Conservation (phyloP, 2,113 vertebrate genomes). For the Struthidea cinerea region DNA sequence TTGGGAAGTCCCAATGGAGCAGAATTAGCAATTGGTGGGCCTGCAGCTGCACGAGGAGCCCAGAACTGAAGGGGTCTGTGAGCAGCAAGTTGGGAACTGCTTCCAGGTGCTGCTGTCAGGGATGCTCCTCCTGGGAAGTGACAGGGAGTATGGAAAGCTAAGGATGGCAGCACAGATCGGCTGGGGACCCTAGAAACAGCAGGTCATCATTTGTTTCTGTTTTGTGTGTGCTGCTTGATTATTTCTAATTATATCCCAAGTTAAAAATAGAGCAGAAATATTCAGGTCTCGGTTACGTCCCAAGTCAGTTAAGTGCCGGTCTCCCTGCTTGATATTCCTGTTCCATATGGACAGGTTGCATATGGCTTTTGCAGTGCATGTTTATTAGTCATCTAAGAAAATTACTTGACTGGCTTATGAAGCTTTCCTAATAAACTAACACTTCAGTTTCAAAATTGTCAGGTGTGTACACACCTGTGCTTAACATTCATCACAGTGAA, state of each 20-base stretch:
- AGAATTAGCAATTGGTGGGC: not conserved
- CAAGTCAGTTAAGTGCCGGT: not conserved
- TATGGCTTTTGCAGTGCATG: not conserved
- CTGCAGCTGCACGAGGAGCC: not conserved
- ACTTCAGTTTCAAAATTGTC: not conserved
- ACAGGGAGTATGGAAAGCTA: not conserved
- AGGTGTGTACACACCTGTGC: not conserved
- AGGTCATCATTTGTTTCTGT: not conserved
- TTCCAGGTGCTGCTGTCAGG: not conserved
- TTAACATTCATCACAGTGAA: not conserved
- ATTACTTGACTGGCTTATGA: not conserved
- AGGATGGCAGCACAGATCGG: not conserved
- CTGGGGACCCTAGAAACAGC: not conserved
- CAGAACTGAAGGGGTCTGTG: not conserved
- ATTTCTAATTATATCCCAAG: not conserved
- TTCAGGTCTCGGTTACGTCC: not conserved
- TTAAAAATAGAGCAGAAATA: conserved; percentile 32
- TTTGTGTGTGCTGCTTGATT: not conserved
- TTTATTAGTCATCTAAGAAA: not conserved
- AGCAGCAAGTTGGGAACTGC: not conserved
- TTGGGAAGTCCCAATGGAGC: not conserved
- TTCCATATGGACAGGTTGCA: not conserved
- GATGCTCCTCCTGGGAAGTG: not conserved
- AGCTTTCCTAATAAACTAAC: not conserved
- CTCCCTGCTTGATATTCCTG: not conserved